phyloP scores from a whole-genome alignment of 2,888 invertebrate genomes.

The Lasioglossum zephyrum region DNA sequence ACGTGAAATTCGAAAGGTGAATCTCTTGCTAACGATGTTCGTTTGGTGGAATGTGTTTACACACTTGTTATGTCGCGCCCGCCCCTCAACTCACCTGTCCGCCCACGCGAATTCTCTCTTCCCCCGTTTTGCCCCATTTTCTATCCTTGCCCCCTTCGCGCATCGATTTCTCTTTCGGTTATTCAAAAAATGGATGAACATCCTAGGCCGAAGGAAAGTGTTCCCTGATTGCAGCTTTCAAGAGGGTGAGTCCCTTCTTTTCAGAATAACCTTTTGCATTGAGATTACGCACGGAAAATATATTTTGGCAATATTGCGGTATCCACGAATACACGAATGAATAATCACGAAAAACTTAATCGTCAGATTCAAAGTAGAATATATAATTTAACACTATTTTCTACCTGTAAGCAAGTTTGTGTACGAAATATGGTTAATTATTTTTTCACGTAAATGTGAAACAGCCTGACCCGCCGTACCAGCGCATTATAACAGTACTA shows the following conservation, averaged over 20 bases:
- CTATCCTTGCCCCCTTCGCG: neutral
- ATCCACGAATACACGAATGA: no score
- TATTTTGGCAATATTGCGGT: no score
- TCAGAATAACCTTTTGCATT: neutral
- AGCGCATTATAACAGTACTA: constrained; percentile 57
- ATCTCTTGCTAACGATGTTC: constrained; percentile 63
- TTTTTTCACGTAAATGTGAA: constrained; percentile 25
- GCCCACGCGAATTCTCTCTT: neutral
- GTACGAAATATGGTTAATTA: neutral
- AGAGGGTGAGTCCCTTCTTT: neutral
- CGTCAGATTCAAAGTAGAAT: neutral
- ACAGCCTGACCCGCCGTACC: constrained; percentile 36
- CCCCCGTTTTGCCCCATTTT: neutral
- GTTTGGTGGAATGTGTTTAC: constrained; percentile 64
- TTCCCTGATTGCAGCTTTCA: neutral
- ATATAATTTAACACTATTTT: neutral
- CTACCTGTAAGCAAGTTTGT: neutral
- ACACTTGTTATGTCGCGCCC: constrained; percentile 51
- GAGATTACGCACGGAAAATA: neutral
- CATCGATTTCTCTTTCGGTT: neutral
- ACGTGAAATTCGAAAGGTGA: constrained; percentile 57
- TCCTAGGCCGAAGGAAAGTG: neutral
- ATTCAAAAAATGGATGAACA: neutral
- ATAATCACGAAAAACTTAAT: no score
- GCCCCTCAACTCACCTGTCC: constrained; percentile 3